Percentiles rank a stretch among this genome's conserved stretches.
Conservation (phyloP, 2,888 invertebrate genomes). For the Acronicta leporina region DNA sequence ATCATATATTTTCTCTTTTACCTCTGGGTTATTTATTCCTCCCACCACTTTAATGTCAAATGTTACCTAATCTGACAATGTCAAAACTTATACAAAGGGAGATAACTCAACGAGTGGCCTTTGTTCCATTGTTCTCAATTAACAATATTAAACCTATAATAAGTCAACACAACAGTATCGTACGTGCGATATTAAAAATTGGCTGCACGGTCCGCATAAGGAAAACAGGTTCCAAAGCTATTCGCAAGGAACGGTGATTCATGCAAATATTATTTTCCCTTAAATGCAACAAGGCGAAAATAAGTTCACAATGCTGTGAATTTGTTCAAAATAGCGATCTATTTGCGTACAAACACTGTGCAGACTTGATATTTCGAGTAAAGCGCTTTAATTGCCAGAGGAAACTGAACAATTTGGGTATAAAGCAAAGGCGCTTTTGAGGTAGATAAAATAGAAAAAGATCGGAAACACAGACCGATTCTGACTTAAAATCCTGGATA, state of each 20-base stretch:
- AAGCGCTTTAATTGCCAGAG: constrained; percentile 50
- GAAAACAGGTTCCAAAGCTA: constrained; percentile 52
- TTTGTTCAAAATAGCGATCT: constrained; percentile 61
- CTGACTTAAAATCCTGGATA: background rate
- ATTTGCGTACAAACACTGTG: constrained; percentile 61
- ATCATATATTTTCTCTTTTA: no score
- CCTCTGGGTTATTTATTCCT: background rate
- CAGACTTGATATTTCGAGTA: constrained; percentile 52
- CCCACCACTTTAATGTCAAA: constrained; percentile 12
- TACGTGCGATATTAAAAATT: constrained; percentile 47
- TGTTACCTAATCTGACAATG: constrained; percentile 18
- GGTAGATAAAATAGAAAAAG: no score
- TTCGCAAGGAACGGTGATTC: constrained; percentile 56
- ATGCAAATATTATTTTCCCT: constrained; percentile 60
- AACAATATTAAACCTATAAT: constrained; percentile 45
- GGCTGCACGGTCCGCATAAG: constrained; percentile 35
- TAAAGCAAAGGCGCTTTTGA: no score
- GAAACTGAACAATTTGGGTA: constrained; percentile 39
- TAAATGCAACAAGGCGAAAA: constrained; percentile 55
- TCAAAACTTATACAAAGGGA: constrained; percentile 44
- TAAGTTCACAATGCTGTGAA: constrained; percentile 57
- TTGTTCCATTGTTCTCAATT: constrained; percentile 67
- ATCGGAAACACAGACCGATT: no score
- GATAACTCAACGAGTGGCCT: constrained; percentile 46
- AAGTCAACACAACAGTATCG: constrained; percentile 32